phyloP scores from a whole-genome alignment of 2,888 invertebrate species.

The Orthosia cruda region DNA sequence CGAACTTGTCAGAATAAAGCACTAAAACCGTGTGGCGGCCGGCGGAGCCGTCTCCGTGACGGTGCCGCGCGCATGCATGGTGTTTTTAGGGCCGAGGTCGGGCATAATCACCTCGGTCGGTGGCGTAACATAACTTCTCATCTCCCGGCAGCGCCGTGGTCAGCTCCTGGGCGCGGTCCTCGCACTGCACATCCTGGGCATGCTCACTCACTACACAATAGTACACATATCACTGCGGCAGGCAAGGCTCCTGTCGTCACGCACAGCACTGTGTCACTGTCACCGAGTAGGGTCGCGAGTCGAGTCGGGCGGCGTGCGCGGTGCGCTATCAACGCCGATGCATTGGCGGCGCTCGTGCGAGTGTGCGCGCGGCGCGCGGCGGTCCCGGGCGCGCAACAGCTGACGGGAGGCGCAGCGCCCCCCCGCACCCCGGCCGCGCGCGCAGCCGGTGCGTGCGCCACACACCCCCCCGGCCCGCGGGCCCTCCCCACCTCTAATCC shows the following conservation, averaged over 20 bases:
- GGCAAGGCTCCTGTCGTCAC: conserved; percentile 75
- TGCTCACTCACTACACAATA: conserved; percentile 81
- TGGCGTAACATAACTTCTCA: conserved; percentile 90
- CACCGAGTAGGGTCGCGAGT: conserved; percentile 72
- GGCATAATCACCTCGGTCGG: conserved; percentile 91
- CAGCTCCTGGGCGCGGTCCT: conserved; percentile 84
- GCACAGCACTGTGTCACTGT: conserved; percentile 83
- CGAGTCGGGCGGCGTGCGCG: conserved; percentile 87
- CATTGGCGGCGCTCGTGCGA: conserved; percentile 85
- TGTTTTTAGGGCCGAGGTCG: conserved; percentile 85
- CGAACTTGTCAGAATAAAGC: conserved; percentile 64
- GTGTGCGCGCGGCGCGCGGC: conserved; percentile 78
- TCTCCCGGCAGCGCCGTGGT: conserved; percentile 86
- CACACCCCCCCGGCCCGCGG: conserved; percentile 79
- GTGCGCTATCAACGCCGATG: conserved; percentile 89
- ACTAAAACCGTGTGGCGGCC: conserved; percentile 62
- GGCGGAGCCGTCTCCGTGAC: conserved; percentile 76
- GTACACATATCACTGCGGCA: conserved; percentile 69
- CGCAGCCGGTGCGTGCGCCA: conserved; percentile 88
- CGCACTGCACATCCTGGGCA: conserved; percentile 86
- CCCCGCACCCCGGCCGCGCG: conserved; percentile 82
- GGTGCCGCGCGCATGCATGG: conserved; percentile 85
- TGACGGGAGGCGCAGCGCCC: conserved; percentile 90
- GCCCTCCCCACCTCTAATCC: conserved; percentile 90
- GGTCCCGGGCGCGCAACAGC: conserved; percentile 91